Percentiles rank a stretch among this genome's conserved stretches.
These are phyloP conservation scores for Brenthis ino DNA, from an alignment of 2,888 invertebrate genomes.

Conservation along the genomic window DNA sequence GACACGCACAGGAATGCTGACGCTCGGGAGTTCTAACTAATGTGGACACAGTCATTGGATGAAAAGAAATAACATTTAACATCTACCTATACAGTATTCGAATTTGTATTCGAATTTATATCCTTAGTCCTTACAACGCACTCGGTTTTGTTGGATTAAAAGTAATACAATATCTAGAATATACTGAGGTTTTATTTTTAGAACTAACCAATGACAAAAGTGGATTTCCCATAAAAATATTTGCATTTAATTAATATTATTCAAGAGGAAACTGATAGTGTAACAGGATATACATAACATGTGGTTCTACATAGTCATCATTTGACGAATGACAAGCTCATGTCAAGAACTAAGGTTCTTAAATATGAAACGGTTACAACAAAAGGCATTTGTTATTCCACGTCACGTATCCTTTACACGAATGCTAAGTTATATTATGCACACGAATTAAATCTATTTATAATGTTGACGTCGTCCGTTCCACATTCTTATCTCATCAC, in stretches of 20 bases:
- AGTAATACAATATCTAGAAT: no score
- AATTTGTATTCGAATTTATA: not conserved
- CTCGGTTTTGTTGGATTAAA: no score
- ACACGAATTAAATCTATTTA: constrained; percentile 77
- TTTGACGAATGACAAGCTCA: not conserved
- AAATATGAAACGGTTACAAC: constrained; percentile 46
- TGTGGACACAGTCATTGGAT: constrained; percentile 1
- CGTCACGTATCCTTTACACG: constrained; percentile 60
- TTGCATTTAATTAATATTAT: no score
- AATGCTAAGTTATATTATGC: constrained; percentile 62
- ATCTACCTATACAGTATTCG: not conserved
- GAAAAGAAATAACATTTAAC: constrained; percentile 1
- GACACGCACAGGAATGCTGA: constrained; percentile 53
- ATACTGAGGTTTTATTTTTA: no score
- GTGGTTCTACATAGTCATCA: not conserved
- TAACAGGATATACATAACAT: not conserved
- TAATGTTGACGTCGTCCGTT: constrained; percentile 73
- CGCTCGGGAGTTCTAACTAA: constrained; percentile 32
- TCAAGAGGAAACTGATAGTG: no score
- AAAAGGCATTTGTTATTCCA: constrained; percentile 48
- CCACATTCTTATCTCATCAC: constrained; percentile 76
- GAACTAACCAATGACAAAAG: no score
- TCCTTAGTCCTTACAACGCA: not conserved
- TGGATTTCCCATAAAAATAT: constrained; percentile 16
- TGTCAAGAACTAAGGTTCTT: not conserved